Evolutionary conservation across 92 coral and sea anemone species (phyloP), one percentile per base, ranked within the genome.

Genomic region (Nematostella vectensis): DNA sequence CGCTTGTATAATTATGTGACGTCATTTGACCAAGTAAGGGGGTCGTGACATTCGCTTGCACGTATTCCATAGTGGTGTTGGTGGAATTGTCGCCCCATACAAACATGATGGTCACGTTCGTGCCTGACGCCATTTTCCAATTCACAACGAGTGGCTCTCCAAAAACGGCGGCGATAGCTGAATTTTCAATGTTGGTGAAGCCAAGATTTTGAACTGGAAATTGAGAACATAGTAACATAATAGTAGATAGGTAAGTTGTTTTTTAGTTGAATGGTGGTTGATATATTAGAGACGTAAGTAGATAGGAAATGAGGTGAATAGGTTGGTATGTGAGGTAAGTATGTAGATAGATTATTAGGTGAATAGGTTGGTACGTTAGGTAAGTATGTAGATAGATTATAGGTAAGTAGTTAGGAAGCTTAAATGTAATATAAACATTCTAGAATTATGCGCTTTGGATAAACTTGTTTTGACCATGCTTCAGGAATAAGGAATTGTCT

Each of bases 1-100:
- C 78, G 30, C 30, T 36, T 3, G 83, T 57, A 53, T 70, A 77
- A 38, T 70, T 58, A 40, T 77, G 83, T 11, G 47, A 3, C 6
- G 47, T 64, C 2, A 31, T 15, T 15, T 37, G 30, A 9, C n/a
- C 24, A 33, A 70, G 57, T 33, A 33, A 33, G 10, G 60, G 73
- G 15, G 45, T 63, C 0, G 78, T 58, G 12, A 73, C 83, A 43
- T 77, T 77, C 25, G 83, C 83, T 68, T 70, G 59, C 15, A 71
- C 53, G 16, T 62, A 29, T 0, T 12, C 20, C 18, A 70, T 19
- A 18, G 70, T 63, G 29, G 70, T 72, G 36, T 56, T 69, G 29
- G 18, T 67, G 3, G 68, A 26, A 49, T 27, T 29, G 25, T 77
- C 83, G 39, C 83, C 78, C 83, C 83, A 77, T 49, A 22, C 29